A percentile compares a stretch with the other conserved stretches of the same genome.
These are phyloP conservation scores for Phalacrocorax aristotelis DNA, from an alignment of 2,113 vertebrate species.

Conservation along the genomic window DNA sequence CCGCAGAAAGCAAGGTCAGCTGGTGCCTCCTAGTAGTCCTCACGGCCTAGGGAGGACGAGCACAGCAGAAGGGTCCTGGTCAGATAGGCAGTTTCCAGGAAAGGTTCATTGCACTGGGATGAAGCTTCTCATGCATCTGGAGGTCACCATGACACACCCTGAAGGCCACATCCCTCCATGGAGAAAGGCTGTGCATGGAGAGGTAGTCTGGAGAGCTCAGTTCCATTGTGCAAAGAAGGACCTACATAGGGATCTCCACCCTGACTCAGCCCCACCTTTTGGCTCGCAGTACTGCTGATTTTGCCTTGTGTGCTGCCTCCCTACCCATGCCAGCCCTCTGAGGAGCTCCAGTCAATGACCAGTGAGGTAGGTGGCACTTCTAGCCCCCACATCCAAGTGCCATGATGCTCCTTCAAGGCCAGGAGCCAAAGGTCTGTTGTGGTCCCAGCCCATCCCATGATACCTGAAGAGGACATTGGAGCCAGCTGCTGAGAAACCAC, in stretches of 20 bases:
- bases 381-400: accelerated
- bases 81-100: accelerated
- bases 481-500: not conserved
- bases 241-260: too few relatives aligned
- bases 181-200: not conserved
- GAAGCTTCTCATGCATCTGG: not conserved
- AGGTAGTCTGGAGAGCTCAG: not conserved
- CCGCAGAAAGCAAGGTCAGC: not conserved
- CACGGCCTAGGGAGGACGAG: not conserved
- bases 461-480: not conserved
- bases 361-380: accelerated
- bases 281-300: not conserved
- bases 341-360: not conserved
- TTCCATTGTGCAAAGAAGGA: not conserved
- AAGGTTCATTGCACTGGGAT: not conserved
- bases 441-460: accelerated
- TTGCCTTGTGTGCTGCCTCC: not conserved
- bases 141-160: not conserved
- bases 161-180: not conserved
- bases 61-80: not conserved
- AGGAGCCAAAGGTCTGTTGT: not conserved
- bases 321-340: not conserved
- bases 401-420: not conserved
- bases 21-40: not conserved
- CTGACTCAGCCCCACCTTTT: not conserved